Evolutionary conservation across 2,888 invertebrate genomes (phyloP).

Genomic region (Adineta ricciae): DNA sequence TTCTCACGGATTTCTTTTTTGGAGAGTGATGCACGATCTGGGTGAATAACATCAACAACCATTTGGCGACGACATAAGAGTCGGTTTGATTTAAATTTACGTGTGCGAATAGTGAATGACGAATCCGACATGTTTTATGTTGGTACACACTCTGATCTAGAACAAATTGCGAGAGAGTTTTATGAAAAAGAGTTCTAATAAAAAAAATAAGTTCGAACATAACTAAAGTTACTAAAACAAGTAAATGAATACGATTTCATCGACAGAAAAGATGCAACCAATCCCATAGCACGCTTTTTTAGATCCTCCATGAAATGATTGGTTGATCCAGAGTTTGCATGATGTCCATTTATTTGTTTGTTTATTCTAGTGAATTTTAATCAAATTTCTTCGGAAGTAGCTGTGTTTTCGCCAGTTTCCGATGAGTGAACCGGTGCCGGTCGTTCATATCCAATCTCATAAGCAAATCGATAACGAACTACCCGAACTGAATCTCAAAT

Average conservation of each 20-base stretch:
- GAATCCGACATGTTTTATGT: constrained; percentile 7
- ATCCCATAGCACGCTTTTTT: neutral
- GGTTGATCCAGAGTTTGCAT: neutral
- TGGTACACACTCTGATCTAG: neutral
- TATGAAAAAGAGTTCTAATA: too few species aligned
- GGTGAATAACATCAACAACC: constrained; percentile 93
- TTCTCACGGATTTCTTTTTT: constrained; percentile 94
- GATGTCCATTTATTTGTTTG: neutral
- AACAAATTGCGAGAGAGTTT: too few species aligned
- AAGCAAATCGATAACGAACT: neutral
- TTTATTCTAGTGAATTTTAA: neutral
- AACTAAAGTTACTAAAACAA: neutral
- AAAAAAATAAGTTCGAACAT: neutral
- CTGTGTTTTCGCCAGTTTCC: neutral
- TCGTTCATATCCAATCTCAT: neutral
- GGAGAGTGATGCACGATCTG: constrained; percentile 84
- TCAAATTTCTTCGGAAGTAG: neutral
- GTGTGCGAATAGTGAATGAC: constrained; percentile 85
- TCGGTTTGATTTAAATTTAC: constrained; percentile 98
- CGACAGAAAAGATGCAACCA: neutral
- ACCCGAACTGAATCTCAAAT: neutral
- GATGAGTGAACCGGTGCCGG: neutral
- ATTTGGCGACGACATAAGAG: constrained; percentile 96
- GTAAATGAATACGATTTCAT: neutral
- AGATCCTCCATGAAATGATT: neutral